phyloP scores from a whole-genome alignment of 2,888 invertebrate genomes.

The Tenthredo mesomela region DNA sequence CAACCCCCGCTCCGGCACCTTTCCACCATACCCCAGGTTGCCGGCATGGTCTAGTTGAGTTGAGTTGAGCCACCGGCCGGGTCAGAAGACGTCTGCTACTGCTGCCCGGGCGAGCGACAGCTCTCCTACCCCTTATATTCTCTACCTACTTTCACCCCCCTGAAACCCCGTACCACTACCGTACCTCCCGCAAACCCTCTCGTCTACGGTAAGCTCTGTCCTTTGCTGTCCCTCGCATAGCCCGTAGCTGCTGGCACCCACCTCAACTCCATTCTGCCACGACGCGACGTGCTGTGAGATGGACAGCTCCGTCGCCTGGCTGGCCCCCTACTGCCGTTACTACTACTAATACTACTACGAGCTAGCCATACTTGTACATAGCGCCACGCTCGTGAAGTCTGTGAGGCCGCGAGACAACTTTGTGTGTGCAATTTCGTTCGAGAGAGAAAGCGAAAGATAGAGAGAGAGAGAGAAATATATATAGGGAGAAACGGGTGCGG shows the following conservation, averaged over 20 bases:
- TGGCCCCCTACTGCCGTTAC: not conserved
- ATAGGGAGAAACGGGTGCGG: slow-evolving; percentile 7
- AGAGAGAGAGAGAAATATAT: not conserved
- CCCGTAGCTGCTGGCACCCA: slow-evolving; percentile 39
- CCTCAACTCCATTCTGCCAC: slow-evolving; percentile 44
- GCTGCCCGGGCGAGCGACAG: slow-evolving; percentile 74
- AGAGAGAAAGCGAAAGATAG: not conserved
- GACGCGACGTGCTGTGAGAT: slow-evolving; percentile 70
- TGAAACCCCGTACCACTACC: slow-evolving; percentile 58
- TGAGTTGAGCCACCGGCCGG: slow-evolving; percentile 78
- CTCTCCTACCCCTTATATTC: slow-evolving; percentile 69
- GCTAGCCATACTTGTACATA: not conserved
- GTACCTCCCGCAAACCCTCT: slow-evolving; percentile 61
- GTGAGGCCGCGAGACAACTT: slow-evolving; percentile 14
- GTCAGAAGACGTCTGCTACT: slow-evolving; percentile 78
- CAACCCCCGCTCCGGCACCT: slow-evolving; percentile 54
- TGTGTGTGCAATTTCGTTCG: not conserved
- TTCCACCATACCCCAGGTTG: slow-evolving; percentile 60
- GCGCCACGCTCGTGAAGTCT: not conserved
- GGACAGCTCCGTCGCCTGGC: slow-evolving; percentile 65
- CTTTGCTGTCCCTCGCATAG: slow-evolving; percentile 57
- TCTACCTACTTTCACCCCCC: slow-evolving; percentile 58
- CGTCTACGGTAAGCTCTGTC: slow-evolving; percentile 58
- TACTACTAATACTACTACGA: not conserved
- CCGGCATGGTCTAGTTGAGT: slow-evolving; percentile 72